A percentile compares a stretch with the other conserved stretches of the same genome.
Evolutionary conservation across 1,140 invertebrate species (phyloP).

Genomic region (Samia ricini): DNA sequence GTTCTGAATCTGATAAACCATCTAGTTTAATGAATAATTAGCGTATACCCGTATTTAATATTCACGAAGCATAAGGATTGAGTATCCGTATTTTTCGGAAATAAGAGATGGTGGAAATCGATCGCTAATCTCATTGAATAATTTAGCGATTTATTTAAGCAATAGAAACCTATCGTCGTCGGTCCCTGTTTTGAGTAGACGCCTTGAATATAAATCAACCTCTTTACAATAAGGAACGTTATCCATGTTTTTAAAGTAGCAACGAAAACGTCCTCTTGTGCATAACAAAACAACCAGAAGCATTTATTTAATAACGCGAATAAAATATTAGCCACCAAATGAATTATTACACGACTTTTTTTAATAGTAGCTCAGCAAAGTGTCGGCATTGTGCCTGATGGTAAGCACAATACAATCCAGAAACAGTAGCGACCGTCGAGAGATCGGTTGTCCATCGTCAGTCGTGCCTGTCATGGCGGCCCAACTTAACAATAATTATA

Average conservation of each 20-base stretch:
- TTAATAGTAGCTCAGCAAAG: no score
- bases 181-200: constrained; percentile 17
- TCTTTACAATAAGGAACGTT: constrained; percentile 8
- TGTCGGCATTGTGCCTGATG: not conserved
- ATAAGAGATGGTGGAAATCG: constrained; percentile 21
- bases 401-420: no score
- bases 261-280: constrained; percentile 5
- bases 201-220: constrained; percentile 32
- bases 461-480: no score
- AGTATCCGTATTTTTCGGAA: constrained; percentile 8
- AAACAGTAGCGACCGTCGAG: no score
- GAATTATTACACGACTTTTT: not conserved
- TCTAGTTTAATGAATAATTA: not conserved
- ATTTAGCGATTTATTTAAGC: constrained; percentile 37
- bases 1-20: no score
- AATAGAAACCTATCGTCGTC: constrained; percentile 26
- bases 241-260: constrained; percentile 13
- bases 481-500: no score
- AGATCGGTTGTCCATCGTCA: no score
- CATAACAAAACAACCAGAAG: constrained; percentile 8
- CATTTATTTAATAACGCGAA: not conserved
- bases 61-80: not conserved
- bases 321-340: constrained; percentile 1
- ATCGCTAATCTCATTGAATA: constrained; percentile 35
- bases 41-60: not conserved